These are phyloP conservation scores for Gadopsis marmoratus DNA, from an alignment of 2,797 vertebrate species.

Conservation along the genomic window DNA sequence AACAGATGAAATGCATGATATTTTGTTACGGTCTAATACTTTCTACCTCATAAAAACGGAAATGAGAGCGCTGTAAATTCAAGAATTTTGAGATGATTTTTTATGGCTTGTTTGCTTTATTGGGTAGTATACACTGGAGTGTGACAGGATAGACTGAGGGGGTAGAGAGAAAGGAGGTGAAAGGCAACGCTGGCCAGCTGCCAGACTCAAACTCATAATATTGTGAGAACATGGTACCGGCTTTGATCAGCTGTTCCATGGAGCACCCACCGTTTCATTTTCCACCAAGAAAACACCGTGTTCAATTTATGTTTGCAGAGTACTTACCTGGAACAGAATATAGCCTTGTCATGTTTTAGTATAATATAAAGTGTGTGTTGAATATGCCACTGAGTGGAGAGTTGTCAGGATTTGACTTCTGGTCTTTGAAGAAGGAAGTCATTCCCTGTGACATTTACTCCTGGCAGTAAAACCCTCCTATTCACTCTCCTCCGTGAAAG, in stretches of 20 bases:
- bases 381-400: conserved; percentile 11
- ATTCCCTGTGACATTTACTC: conserved; percentile 65
- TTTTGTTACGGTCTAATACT: conserved; percentile 62
- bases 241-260: conserved; percentile 64
- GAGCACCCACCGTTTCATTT: conserved; percentile 54
- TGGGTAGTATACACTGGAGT: conserved; percentile 64
- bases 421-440: conserved; percentile 65
- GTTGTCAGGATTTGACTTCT: conserved; percentile 37
- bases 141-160: conserved; percentile 50
- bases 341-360: conserved; percentile 19
- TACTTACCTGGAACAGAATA: conserved; percentile 60
- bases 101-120: conserved; percentile 73
- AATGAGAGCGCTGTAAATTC: conserved; percentile 68
- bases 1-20: conserved; percentile 62
- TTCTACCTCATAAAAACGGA: conserved; percentile 62
- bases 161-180: conserved; percentile 42
- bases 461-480: conserved; percentile 55
- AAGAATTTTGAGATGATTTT: conserved; percentile 69
- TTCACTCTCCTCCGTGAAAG: conserved; percentile 66
- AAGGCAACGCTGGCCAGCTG: conserved; percentile 57
- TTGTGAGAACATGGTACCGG: conserved; percentile 57
- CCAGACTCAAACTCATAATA: conserved; percentile 70
- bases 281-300: conserved; percentile 54
- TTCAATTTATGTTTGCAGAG: conserved; percentile 61
- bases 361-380: conserved; percentile 24